phyloP scores from a whole-genome alignment of 2,888 invertebrate genomes.

The Chloroclystis v-ata region DNA sequence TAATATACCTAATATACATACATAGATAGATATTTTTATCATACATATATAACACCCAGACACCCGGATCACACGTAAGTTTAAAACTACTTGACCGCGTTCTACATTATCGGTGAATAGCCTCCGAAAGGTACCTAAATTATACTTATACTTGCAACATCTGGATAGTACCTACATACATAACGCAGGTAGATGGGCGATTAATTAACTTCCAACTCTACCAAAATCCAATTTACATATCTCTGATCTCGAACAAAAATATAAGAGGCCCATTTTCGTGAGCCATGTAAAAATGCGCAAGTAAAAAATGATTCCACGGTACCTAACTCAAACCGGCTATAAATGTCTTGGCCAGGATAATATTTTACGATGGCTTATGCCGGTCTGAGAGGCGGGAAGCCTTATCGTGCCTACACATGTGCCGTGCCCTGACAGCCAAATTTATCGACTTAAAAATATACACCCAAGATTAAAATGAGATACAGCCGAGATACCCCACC shows the following conservation, averaged over 20 bases:
- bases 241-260: constrained; percentile 15
- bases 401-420: constrained; percentile 72
- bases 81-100: too few relatives aligned
- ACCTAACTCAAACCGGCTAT: constrained; percentile 66
- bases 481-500: constrained; percentile 43
- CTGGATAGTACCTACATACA: too few relatives aligned
- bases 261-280: constrained; percentile 15
- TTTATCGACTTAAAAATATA: constrained; percentile 75
- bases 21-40: too few relatives aligned
- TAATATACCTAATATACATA: too few relatives aligned
- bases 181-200: background rate
- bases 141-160: too few relatives aligned
- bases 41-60: too few relatives aligned
- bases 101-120: too few relatives aligned
- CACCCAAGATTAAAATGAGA: constrained; percentile 69
- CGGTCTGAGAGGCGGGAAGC: constrained; percentile 55
- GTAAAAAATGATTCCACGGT: constrained; percentile 59
- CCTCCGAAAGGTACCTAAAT: too few relatives aligned
- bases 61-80: too few relatives aligned
- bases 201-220: constrained; percentile 11
- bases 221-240: constrained; percentile 21
- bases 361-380: constrained; percentile 70
- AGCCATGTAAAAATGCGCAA: constrained; percentile 22
- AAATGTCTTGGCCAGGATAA: constrained; percentile 73
- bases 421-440: constrained; percentile 65